Conservation (phyloP, 23 tunicate genomes). For the Diplosoma virens region DNA sequence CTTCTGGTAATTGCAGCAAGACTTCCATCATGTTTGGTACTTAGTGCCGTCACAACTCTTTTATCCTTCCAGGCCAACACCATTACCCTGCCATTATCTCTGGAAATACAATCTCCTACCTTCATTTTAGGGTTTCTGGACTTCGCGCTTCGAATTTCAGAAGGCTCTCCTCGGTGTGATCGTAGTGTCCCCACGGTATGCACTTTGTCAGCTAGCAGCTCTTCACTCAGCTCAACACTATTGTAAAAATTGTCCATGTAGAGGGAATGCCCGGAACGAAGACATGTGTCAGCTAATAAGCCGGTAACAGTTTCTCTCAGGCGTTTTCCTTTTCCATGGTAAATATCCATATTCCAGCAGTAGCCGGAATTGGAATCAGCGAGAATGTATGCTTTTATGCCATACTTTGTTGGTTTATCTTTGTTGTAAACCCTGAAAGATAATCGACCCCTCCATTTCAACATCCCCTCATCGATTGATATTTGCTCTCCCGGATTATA, state of each 20-base stretch:
- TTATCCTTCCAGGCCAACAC: constrained; percentile 30
- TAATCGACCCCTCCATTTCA: constrained; percentile 30
- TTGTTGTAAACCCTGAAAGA: constrained; percentile 39
- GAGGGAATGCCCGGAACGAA: constrained; percentile 11
- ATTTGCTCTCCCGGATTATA: constrained; percentile 33
- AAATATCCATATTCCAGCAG: constrained; percentile 44
- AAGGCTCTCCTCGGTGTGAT: constrained; percentile 35
- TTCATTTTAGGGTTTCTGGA: not conserved
- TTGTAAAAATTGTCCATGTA: constrained; percentile 41
- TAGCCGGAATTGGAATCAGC: constrained; percentile 32
- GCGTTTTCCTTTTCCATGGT: constrained; percentile 8
- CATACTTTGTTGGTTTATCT: constrained; percentile 41
- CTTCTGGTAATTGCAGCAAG: not conserved
- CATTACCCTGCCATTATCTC: too few species aligned
- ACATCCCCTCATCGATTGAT: constrained; percentile 41
- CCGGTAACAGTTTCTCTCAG: constrained; percentile 31
- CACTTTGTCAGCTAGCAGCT: constrained; percentile 15
- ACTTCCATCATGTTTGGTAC: constrained; percentile 22
- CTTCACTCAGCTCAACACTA: constrained; percentile 30
- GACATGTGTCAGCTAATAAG: constrained; percentile 22
- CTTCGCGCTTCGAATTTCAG: constrained; percentile 3
- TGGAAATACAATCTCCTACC: not conserved
- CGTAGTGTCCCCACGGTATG: constrained; percentile 29
- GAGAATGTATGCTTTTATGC: constrained; percentile 32
- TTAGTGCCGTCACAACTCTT: constrained; percentile 23